Conservation (phyloP, 92 coral and sea anemone genomes). For the Paragorgia papillata region DNA sequence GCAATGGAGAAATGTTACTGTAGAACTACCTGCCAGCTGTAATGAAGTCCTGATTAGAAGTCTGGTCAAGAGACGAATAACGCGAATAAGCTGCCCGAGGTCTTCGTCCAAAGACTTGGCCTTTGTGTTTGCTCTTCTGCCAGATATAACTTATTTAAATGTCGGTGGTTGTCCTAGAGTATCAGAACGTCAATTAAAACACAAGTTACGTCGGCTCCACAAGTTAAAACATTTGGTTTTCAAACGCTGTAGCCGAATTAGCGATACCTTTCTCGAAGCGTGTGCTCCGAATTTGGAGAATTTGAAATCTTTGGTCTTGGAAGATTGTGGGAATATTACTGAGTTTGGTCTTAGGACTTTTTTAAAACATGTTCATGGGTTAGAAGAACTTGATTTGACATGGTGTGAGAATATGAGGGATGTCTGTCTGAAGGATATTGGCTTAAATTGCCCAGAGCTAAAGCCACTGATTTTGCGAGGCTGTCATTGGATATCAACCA, state of each 20-base stretch:
- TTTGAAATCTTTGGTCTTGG: slow-evolving; percentile 66
- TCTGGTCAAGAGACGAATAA: slow-evolving; percentile 69
- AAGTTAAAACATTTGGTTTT: slow-evolving; percentile 72
- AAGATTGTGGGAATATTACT: slow-evolving; percentile 81
- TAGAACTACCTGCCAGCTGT: slow-evolving; percentile 68
- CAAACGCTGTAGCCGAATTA: slow-evolving; percentile 75
- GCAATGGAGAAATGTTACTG: slow-evolving; percentile 77
- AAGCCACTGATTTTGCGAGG: slow-evolving; percentile 69
- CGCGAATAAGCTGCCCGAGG: slow-evolving; percentile 71
- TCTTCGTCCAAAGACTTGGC: slow-evolving; percentile 71
- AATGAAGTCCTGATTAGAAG: slow-evolving; percentile 67
- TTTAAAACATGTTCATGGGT: slow-evolving; percentile 59
- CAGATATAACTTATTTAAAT: slow-evolving; percentile 72
- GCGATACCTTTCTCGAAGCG: slow-evolving; percentile 70
- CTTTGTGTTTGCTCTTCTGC: slow-evolving; percentile 64
- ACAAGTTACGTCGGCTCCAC: slow-evolving; percentile 59
- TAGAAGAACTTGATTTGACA: slow-evolving; percentile 75
- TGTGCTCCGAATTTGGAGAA: slow-evolving; percentile 71
- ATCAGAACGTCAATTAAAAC: slow-evolving; percentile 67
- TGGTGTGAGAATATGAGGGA: slow-evolving; percentile 86
- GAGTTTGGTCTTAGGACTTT: slow-evolving; percentile 74
- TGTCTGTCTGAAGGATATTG: slow-evolving; percentile 67
- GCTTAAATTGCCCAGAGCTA: slow-evolving; percentile 68
- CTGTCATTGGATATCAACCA: slow-evolving; percentile 85
- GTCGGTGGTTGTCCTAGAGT: slow-evolving; percentile 87